Percentiles rank a stretch among this genome's conserved stretches.
phyloP scores from a whole-genome alignment of 1,140 invertebrate species.

The Diuraphis noxia region DNA sequence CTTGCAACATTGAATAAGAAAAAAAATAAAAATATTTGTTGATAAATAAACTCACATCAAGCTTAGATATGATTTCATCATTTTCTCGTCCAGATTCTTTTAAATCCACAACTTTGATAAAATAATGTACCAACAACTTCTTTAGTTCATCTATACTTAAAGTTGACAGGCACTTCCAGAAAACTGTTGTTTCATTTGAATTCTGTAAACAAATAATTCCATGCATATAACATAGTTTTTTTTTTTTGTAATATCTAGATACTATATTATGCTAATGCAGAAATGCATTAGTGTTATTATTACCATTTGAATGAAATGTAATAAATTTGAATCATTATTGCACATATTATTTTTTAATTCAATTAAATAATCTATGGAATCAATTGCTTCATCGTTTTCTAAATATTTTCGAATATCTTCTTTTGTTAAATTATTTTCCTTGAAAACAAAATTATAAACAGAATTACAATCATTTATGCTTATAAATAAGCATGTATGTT shows the following conservation, averaged over 20 bases:
- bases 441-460: not conserved
- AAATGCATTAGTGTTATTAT: not conserved
- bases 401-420: constrained; percentile 38
- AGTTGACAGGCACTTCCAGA: constrained; percentile 8
- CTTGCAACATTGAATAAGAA: not conserved
- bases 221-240: not conserved
- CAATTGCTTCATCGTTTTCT: constrained; percentile 46
- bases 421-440: constrained; percentile 34
- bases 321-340: not conserved
- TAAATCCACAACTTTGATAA: constrained; percentile 27
- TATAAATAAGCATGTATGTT: not conserved
- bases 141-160: not conserved
- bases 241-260: not conserved
- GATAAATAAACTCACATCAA: constrained; percentile 32
- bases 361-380: constrained; percentile 39
- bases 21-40: not conserved
- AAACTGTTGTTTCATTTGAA: not conserved
- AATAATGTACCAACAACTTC: constrained; percentile 40
- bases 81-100: constrained; percentile 42
- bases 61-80: constrained; percentile 44
- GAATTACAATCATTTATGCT: not conserved
- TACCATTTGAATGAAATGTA: not conserved
- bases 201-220: not conserved
- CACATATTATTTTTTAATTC: constrained; percentile 32
- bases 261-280: too few relatives aligned